phyloP scores from a whole-genome alignment of 2,888 invertebrate species.

The Anaspis maculata region DNA sequence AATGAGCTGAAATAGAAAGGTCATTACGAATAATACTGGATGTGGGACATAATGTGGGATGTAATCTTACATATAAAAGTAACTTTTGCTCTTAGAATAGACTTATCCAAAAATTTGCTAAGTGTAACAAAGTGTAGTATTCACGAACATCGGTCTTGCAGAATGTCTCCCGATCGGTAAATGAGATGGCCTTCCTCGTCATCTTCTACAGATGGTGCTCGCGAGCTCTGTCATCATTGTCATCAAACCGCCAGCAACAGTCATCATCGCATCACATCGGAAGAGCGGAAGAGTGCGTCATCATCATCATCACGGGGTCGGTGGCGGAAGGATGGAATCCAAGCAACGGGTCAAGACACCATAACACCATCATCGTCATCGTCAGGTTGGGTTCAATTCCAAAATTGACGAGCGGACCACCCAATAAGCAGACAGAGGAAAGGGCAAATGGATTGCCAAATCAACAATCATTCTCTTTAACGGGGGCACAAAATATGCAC shows the following conservation, averaged over 20 bases:
- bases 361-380: conserved; percentile 24
- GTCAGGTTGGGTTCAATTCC: conserved; percentile 26
- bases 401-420: conserved; percentile 44
- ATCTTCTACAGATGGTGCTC: conserved; percentile 93
- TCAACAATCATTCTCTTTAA: conserved; percentile 45
- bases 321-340: conserved; percentile 17
- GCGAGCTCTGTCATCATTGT: conserved; percentile 60
- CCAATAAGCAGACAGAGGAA: conserved; percentile 59
- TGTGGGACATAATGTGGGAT: conserved; percentile 20
- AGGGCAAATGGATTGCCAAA: conserved; percentile 59
- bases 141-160: conserved; percentile 99
- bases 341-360: no score
- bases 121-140: conserved; percentile 47
- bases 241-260: conserved; percentile 20
- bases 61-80: no score
- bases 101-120: conserved; percentile 35
- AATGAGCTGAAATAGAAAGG: conserved; percentile 32
- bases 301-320: conserved; percentile 24
- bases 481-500: conserved; percentile 35
- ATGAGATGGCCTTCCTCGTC: conserved; percentile 99
- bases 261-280: conserved; percentile 19
- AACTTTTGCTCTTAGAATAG: no score
- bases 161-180: conserved; percentile 97
- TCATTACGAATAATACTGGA: conserved; percentile 24
- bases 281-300: no score